Evolutionary conservation across 2,113 vertebrate genomes (phyloP).

Genomic region (Calyptomena viridis): DNA sequence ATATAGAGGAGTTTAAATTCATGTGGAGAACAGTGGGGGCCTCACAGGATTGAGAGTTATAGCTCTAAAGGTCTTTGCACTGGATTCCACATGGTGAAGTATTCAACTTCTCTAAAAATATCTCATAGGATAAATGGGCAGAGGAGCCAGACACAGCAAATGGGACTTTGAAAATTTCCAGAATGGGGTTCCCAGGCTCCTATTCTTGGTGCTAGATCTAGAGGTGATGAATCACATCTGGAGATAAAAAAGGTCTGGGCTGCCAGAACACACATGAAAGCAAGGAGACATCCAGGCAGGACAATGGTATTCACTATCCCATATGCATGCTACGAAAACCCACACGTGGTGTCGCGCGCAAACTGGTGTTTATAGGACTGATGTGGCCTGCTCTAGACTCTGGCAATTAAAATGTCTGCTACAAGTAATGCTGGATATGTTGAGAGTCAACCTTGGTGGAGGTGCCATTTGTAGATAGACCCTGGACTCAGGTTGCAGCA

Average conservation of each 20-base stretch:
- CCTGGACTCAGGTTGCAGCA: not conserved
- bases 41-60: not conserved
- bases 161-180: not conserved
- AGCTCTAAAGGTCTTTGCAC: not conserved
- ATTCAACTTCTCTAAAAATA: not conserved
- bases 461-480: not conserved
- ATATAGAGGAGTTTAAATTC: not conserved
- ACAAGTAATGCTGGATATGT: not conserved
- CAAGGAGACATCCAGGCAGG: not conserved
- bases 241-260: not conserved
- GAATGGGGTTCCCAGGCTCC: not conserved
- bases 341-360: not conserved
- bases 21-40: not conserved
- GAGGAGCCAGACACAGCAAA: not conserved
- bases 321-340: not conserved
- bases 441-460: not conserved
- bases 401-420: not conserved
- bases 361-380: not conserved
- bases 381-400: not conserved
- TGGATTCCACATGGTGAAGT: not conserved
- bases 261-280: not conserved
- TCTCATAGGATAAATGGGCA: not conserved
- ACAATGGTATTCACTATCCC: not conserved
- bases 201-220: not conserved
- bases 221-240: not conserved